Percentiles rank a stretch among this genome's conserved stretches.
Conservation (phyloP, 2,797 vertebrate genomes). For the Uromys caudimaculatus region DNA sequence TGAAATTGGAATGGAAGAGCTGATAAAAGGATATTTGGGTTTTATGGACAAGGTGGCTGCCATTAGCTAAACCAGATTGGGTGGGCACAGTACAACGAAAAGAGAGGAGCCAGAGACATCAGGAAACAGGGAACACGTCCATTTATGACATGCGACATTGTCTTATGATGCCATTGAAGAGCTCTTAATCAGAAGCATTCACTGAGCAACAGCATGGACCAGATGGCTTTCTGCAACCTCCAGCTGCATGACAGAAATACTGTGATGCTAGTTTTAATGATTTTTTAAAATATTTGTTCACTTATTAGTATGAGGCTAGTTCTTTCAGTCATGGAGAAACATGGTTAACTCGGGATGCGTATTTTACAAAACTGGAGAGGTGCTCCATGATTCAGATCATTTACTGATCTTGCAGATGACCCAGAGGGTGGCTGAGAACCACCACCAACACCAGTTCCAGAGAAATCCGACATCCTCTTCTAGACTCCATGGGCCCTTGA, state of each 20-base stretch:
- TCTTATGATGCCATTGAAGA: not conserved
- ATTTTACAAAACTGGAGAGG: not conserved
- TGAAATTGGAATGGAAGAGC: conserved; percentile 74
- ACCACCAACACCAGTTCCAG: not conserved
- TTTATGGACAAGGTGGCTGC: conserved; percentile 53
- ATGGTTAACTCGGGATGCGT: not conserved
- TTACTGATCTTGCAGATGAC: not conserved
- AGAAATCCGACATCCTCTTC: not conserved
- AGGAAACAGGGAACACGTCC: not conserved
- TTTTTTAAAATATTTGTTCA: not conserved
- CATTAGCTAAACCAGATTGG: conserved; percentile 57
- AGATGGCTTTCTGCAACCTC: not conserved
- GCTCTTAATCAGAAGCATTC: conserved; percentile 21
- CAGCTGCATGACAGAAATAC: not conserved
- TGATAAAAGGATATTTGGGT: conserved; percentile 69
- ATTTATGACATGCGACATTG: conserved; percentile 18
- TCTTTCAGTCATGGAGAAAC: not conserved
- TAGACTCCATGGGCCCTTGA: not conserved
- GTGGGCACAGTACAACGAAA: conserved; percentile 60
- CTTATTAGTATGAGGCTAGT: too few species aligned
- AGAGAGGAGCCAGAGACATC: conserved; percentile 24
- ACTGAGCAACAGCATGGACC: not conserved
- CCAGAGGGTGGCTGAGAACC: not conserved
- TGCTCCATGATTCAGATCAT: not conserved
- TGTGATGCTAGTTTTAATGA: not conserved